Conservation (phyloP, 2,888 invertebrate species). For the Apodemia hepburni region DNA sequence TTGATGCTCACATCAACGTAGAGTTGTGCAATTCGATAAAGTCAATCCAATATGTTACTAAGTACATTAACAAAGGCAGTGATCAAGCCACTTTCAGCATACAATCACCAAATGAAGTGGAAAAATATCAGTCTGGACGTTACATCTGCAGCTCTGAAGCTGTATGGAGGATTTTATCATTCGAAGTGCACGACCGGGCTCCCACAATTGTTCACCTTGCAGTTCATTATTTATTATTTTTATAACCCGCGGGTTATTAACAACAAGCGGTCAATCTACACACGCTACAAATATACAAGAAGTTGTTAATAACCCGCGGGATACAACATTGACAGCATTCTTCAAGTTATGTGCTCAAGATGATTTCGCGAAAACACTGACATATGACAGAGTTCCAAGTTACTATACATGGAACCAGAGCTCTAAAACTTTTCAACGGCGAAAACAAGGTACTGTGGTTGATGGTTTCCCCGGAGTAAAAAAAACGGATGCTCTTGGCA, state of each 20-base stretch:
- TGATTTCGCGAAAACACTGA: slow-evolving; percentile 12
- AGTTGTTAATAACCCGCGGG: background rate
- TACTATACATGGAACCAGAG: slow-evolving; percentile 30
- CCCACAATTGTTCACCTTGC: slow-evolving; percentile 9
- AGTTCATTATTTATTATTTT: no score
- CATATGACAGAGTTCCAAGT: slow-evolving; percentile 29
- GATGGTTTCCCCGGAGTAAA: slow-evolving; percentile 32
- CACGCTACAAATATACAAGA: slow-evolving; percentile 8
- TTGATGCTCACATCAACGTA: slow-evolving; percentile 32
- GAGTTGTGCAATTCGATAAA: slow-evolving; percentile 31
- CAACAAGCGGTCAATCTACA: no score
- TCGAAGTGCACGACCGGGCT: background rate
- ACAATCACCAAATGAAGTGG: slow-evolving; percentile 32
- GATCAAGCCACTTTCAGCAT: slow-evolving; percentile 30
- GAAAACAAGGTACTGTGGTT: slow-evolving; percentile 31
- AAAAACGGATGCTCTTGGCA: slow-evolving; percentile 26
- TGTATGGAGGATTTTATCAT: slow-evolving; percentile 2
- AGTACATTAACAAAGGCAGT: slow-evolving; percentile 33
- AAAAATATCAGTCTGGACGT: slow-evolving; percentile 29
- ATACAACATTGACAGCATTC: slow-evolving; percentile 17
- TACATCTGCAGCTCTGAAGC: slow-evolving; percentile 26
- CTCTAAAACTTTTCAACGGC: slow-evolving; percentile 28
- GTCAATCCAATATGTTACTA: slow-evolving; percentile 29
- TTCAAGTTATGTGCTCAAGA: background rate
- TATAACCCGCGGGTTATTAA: no score